Base-by-base conservation (phyloP, 2,113 vertebrate genomes). In the Ibidorhyncha struthersii region DNA sequence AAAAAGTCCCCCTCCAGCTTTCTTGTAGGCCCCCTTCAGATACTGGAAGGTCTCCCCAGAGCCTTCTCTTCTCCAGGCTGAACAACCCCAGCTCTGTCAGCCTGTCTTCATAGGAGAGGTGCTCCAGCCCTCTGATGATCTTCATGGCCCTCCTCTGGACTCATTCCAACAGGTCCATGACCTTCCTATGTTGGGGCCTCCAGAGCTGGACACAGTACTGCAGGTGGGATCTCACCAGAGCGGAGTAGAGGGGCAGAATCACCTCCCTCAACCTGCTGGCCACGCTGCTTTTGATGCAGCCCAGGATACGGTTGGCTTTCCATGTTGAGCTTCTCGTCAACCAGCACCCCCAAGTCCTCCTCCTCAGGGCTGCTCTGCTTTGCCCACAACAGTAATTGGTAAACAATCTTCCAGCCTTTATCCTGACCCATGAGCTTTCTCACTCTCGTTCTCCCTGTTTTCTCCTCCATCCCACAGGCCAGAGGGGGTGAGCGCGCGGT, bases 381-480 rank as follows among this genome's bases (percentile, higher is more conserved):
- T 55, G 40, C 76, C 34, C 45, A 50, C 52, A 26, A 41, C 12
- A 12, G 40, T 18, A 36, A 69, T 2, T 5, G 17, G 21, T 5
- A 40, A 40, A 47, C 0, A 0, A 55, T 69, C 5, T 47, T 49
- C 34, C 49, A 45, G 10, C 14, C 19, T 80, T 55, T 38, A 63
- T 8, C 80, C 36, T 63, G n/a, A 63, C 8, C 18, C 14, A 12
- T 0, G 2, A 56, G 10, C 17, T 50, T 47, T 50, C 30, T 52
- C 63, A 25, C 41, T 61, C 49, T 53, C 2, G 1, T 45, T 83
- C 55, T 70, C 61, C 65, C 14, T 30, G 0, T 47, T 55, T 86
- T 77, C n/a, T 72, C 13, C 41, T 11, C 12, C 0, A 1, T 22
- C 16, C 41, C 0, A 0, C 41, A 63, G 20, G 32, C 49, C 0